A percentile compares a stretch with the other conserved stretches of the same genome.
These are phyloP conservation scores for Andrena dorsata DNA, from an alignment of 2,888 invertebrate species.

Conservation along the genomic window DNA sequence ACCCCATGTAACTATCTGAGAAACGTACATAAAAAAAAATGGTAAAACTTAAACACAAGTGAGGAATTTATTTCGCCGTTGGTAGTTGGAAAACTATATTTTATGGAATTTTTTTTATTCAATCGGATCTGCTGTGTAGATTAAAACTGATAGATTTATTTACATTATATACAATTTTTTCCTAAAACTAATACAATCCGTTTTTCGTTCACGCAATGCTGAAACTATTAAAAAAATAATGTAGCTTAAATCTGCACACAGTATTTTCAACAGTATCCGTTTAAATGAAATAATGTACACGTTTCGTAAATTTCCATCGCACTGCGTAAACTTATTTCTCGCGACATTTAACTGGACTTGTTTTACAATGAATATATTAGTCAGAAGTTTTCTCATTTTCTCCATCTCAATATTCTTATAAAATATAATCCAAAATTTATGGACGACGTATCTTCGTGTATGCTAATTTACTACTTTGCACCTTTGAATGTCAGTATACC, in stretches of 20 bases:
- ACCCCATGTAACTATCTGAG: conserved; percentile 46
- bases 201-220: conserved; percentile 71
- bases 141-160: conserved; percentile 80
- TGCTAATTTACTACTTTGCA: conserved; percentile 64
- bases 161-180: conserved; percentile 83
- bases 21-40: conserved; percentile 50
- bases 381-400: conserved; percentile 56
- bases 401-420: conserved; percentile 68
- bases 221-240: conserved; percentile 66
- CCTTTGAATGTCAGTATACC: conserved; percentile 52
- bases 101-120: conserved; percentile 71
- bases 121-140: conserved; percentile 79
- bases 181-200: conserved; percentile 72
- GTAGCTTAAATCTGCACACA: conserved; percentile 39
- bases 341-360: conserved; percentile 59
- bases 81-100: not conserved
- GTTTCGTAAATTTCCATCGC: conserved; percentile 48
- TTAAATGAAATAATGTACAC: conserved; percentile 43
- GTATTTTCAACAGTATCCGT: conserved; percentile 32
- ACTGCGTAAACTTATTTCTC: conserved; percentile 67
- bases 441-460: conserved; percentile 70
- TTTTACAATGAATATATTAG: conserved; percentile 47
- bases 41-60: conserved; percentile 44
- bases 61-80: conserved; percentile 26
- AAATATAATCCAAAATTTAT: conserved; percentile 78